Conservation (phyloP, 2,113 vertebrate genomes). For the Odobenus rosmarus region DNA sequence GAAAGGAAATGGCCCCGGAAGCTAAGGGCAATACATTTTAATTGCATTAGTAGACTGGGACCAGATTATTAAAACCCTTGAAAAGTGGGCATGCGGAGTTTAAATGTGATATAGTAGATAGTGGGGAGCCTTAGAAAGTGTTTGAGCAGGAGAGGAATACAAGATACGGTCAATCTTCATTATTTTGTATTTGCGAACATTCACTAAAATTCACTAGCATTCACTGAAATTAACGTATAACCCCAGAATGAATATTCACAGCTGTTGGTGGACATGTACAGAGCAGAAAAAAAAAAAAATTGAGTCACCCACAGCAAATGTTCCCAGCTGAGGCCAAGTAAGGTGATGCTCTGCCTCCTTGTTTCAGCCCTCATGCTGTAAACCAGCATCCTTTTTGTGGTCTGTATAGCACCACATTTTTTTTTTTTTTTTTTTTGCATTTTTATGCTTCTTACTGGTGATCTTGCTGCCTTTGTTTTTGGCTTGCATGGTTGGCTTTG, state of each 20-base stretch:
- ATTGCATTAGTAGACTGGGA: not conserved
- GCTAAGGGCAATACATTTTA: not conserved
- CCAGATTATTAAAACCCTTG: not conserved
- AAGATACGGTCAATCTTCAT: not conserved
- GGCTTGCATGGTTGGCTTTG: not conserved
- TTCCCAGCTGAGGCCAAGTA: not conserved
- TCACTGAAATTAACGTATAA: not conserved
- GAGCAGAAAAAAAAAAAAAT: not conserved
- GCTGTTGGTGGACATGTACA: not conserved
- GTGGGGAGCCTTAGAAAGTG: not conserved
- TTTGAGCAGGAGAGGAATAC: not conserved
- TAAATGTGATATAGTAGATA: too few species aligned
- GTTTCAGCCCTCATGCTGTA: not conserved
- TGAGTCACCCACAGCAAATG: fast-evolving
- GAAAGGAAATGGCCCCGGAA: not conserved
- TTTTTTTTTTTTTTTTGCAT: not conserved
- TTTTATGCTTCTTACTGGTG: not conserved
- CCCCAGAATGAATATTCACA: not conserved
- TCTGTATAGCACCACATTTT: not conserved
- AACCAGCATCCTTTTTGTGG: not conserved
- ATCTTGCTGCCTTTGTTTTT: not conserved
- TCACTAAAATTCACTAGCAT: too few species aligned
- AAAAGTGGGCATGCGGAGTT: not conserved
- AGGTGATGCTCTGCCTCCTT: fast-evolving
- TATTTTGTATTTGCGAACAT: not conserved